Evolutionary conservation across 2,797 vertebrate genomes (phyloP).

Genomic region (Pipistrellus nathusii): DNA sequence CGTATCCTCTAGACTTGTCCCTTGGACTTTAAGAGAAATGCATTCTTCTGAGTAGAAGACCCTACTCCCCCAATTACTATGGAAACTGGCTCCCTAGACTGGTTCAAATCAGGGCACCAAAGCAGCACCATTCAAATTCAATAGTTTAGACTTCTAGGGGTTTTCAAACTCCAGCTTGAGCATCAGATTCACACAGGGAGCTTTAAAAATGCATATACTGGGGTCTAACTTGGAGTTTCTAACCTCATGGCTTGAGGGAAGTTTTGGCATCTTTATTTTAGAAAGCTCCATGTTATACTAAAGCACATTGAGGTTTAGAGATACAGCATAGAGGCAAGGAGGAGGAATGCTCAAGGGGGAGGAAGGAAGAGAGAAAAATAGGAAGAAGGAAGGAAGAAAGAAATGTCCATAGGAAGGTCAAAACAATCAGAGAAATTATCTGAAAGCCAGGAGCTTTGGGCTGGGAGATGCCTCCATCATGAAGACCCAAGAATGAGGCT

Average conservation of each 20-base stretch:
- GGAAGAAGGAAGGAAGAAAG: conserved; percentile 69
- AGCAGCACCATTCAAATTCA: background rate
- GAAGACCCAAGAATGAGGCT: background rate
- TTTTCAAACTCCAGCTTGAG: background rate
- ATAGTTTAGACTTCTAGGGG: background rate
- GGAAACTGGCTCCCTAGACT: background rate
- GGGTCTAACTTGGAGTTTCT: background rate
- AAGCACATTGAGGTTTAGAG: background rate
- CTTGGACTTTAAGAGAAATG: background rate
- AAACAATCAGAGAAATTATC: conserved; percentile 74
- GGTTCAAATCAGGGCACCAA: background rate
- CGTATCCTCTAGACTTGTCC: background rate
- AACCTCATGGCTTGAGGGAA: background rate
- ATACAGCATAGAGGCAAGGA: background rate
- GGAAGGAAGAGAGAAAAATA: conserved; percentile 69
- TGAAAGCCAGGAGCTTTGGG: conserved; percentile 85
- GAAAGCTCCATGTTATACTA: background rate
- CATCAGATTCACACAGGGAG: background rate
- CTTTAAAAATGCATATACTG: background rate
- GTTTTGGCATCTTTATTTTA: background rate
- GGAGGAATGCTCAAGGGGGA: conserved; percentile 50
- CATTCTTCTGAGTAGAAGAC: background rate
- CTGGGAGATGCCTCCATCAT: conserved; percentile 65
- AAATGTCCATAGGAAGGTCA: conserved; percentile 78
- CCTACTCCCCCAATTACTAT: background rate